Base-by-base conservation (phyloP, 2,113 vertebrate species). In the Anseranas semipalmata region DNA sequence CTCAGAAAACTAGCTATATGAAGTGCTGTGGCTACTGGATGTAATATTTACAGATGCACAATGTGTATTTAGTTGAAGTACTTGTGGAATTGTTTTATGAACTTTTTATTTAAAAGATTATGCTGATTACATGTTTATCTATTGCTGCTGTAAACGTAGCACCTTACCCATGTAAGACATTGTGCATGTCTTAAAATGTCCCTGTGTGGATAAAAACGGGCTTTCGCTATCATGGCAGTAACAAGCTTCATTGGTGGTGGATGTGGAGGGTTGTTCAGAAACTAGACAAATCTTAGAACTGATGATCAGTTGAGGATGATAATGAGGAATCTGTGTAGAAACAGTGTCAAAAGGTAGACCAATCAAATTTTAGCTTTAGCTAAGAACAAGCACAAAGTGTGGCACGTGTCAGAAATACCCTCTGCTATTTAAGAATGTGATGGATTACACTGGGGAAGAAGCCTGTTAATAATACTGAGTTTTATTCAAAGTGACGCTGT, bases 401-500 rank as follows among this genome's bases (percentile, higher is more conserved):
- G 50, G 35, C n/a, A 45, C 12, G 2, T 66, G 52, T 50, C 28
- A 71, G 65, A 55, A 81, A 55, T 74, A 37, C 8, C 24, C 7
- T 70, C n/a, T 95, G 27, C 4, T 71, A 30, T 80, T 91, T 68
- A 71, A 74, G 32, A 78, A 74, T 46, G 37, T 37, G n/a, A 32
- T 66, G 16, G 46, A 52, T 83, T 46, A n/a, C 33, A 18, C 18
- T 39, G 41, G 30, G 18, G 37, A 39, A 65, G 39, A 92, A 77
- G 28, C 41, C 13, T 50, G 27, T 60, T 78, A 67, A 41, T 73
- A 55, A 62, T 66, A 73, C 15, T 33, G 52, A 50, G 8, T 75
- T 87, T 80, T 75, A 55, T 74, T 94, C 32, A 28, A 68, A 81
- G 21, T 62, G 24, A 45, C 91, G n/a, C 52, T 77, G 32, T 63